Evolutionary conservation across 2,113 vertebrate genomes (phyloP).

Genomic region (Nyctibius bracteatus): DNA sequence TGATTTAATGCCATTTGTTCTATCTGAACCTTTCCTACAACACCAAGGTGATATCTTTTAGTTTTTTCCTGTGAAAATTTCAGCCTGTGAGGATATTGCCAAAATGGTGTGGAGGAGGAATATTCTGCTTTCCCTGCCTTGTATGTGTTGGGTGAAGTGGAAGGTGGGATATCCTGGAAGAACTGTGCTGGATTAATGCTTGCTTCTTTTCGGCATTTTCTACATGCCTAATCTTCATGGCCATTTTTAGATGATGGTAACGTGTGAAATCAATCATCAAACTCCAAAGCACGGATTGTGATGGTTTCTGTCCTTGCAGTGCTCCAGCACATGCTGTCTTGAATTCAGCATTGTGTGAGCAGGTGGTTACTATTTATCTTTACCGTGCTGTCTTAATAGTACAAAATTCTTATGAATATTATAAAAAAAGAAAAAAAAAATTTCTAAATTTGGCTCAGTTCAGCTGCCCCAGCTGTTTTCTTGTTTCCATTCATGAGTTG

Average conservation of each 20-base stretch:
- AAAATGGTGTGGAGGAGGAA: not conserved
- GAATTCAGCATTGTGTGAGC: not conserved
- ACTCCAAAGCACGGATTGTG: not conserved
- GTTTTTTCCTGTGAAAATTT: not conserved
- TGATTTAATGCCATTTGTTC: not conserved
- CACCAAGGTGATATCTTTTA: not conserved
- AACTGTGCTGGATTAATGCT: not conserved
- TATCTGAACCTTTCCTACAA: not conserved
- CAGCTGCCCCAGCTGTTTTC: not conserved
- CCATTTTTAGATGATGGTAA: not conserved
- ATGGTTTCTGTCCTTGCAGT: not conserved
- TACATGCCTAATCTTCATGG: not conserved
- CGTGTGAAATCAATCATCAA: not conserved
- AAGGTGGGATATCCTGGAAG: not conserved
- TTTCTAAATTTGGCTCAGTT: not conserved
- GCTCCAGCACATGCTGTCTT: not conserved
- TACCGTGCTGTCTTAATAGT: not conserved
- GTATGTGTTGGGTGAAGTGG: not conserved
- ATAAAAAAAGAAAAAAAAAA: not conserved
- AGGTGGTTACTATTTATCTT: not conserved
- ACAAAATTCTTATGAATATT: not conserved
- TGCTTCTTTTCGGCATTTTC: not conserved
- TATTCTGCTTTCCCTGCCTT: not conserved
- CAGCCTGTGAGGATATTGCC: not conserved
- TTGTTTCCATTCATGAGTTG: not conserved